Evolutionary conservation across 2,888 invertebrate genomes (phyloP).

Genomic region (Yponomeuta cagnagella): DNA sequence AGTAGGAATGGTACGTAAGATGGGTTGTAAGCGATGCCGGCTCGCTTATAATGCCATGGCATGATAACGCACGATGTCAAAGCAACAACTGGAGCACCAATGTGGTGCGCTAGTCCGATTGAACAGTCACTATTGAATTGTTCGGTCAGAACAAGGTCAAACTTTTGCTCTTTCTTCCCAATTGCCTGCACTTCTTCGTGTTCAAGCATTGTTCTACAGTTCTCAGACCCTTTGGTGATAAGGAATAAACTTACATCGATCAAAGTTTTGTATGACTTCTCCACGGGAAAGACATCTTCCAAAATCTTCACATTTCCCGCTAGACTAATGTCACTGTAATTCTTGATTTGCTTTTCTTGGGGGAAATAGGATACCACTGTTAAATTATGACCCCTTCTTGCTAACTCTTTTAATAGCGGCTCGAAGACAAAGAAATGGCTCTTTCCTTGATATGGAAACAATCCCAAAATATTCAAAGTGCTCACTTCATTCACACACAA

Average conservation of each 20-base stretch:
- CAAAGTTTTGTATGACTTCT: conserved; percentile 33
- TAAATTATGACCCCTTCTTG: conserved; percentile 77
- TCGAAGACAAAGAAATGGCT: conserved; percentile 81
- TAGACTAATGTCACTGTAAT: conserved; percentile 52
- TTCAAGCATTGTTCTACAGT: conserved; percentile 42
- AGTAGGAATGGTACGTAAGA: conserved; percentile 73
- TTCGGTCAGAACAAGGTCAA: conserved; percentile 77
- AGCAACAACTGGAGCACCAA: conserved; percentile 74
- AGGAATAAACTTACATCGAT: conserved; percentile 34
- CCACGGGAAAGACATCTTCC: conserved; percentile 39
- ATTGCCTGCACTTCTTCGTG: conserved; percentile 47
- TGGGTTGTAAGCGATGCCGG: conserved; percentile 75
- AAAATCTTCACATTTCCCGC: conserved; percentile 39
- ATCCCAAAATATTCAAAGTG: conserved; percentile 71
- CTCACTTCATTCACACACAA: conserved; percentile 27
- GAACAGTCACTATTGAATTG: conserved; percentile 78
- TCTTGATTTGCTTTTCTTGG: conserved; percentile 41
- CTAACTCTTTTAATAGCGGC: conserved; percentile 74
- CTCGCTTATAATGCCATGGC: conserved; percentile 73
- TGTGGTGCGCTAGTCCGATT: conserved; percentile 72
- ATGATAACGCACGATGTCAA: conserved; percentile 71
- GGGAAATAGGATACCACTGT: conserved; percentile 81
- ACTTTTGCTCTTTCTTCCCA: conserved; percentile 55
- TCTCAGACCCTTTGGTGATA: conserved; percentile 32
- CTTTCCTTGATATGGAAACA: conserved; percentile 79